These are phyloP conservation scores for Mesocentrotus franciscanus DNA, from an alignment of 53 echinoderm and acorn worm genomes.

Conservation along the genomic window DNA sequence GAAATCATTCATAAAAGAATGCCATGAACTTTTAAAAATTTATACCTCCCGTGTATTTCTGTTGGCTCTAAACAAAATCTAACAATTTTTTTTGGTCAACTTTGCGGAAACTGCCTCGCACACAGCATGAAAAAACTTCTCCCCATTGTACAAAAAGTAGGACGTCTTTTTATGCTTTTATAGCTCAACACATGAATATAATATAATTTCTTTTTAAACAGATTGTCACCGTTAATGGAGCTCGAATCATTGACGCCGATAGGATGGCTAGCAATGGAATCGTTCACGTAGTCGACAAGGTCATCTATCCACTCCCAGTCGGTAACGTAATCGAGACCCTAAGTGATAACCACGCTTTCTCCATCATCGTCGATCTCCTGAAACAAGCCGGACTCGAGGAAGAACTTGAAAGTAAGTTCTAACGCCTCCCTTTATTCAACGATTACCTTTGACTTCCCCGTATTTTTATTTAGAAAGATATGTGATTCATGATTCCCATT, in stretches of 20 bases:
- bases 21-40: no score
- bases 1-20: no score
- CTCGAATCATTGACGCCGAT: background rate
- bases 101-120: no score
- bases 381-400: background rate
- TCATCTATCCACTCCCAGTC: conserved; percentile 40
- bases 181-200: no score
- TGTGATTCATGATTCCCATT: no score
- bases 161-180: background rate
- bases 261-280: background rate
- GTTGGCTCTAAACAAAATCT: no score
- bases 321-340: conserved; percentile 34
- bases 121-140: no score
- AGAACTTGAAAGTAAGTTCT: background rate
- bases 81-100: no score
- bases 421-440: background rate
- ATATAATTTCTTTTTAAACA: background rate
- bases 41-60: no score
- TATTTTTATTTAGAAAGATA: no score
- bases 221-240: conserved; percentile 12
- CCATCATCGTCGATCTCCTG: background rate
- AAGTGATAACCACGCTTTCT: background rate
- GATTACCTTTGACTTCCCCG: no score
- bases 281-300: conserved; percentile 37
- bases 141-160: background rate